A percentile compares a stretch with the other conserved stretches of the same genome.
Conservation (phyloP, 2,888 invertebrate genomes). For the Serripes groenlandicus region DNA sequence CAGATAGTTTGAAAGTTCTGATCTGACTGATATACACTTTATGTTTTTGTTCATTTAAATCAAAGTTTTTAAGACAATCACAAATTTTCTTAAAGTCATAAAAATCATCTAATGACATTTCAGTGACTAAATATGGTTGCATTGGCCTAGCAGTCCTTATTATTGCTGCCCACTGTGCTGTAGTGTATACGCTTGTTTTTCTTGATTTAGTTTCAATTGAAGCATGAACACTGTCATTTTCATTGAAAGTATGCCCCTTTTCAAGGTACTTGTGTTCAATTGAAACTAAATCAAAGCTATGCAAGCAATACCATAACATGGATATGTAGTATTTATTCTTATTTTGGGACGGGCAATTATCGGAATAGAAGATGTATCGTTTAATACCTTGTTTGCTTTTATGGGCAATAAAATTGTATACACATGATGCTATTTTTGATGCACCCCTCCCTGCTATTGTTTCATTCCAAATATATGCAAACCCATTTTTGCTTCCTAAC, state of each 20-base stretch:
- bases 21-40: conserved; percentile 6
- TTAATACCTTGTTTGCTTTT: conserved; percentile 18
- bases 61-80: conserved; percentile 9
- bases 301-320: conserved; percentile 42
- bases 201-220: conserved; percentile 13
- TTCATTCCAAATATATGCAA: conserved; percentile 48
- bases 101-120: conserved; percentile 30
- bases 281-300: conserved; percentile 21
- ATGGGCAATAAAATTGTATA: conserved; percentile 17
- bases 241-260: conserved; percentile 46
- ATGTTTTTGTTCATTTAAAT: conserved; percentile 18
- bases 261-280: conserved; percentile 3
- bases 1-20: background rate
- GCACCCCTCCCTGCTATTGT: conserved; percentile 37
- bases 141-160: conserved; percentile 11
- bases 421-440: conserved; percentile 51
- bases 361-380: conserved; percentile 41
- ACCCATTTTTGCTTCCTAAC: conserved; percentile 30
- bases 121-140: conserved; percentile 19
- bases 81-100: conserved; percentile 16
- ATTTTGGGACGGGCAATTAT: conserved; percentile 46
- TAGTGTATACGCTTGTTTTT: conserved; percentile 11
- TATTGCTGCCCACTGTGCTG: conserved; percentile 26
- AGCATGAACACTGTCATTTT: conserved; percentile 31
- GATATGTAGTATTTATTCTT: conserved; percentile 40